Conservation (phyloP, 2,888 invertebrate genomes). For the Oligia fasciuncula region DNA sequence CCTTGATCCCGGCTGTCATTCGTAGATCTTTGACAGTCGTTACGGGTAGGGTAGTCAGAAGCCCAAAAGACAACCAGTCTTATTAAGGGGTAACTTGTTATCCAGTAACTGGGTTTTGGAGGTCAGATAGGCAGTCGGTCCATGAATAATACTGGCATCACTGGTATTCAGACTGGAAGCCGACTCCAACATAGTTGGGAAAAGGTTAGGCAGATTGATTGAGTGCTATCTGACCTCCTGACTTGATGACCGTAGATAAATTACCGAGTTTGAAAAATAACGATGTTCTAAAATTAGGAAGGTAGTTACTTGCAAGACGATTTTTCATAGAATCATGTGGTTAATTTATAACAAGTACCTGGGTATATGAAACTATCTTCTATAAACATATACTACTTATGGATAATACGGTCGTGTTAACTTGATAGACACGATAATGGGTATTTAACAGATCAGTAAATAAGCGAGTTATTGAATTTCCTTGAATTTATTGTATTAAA, state of each 20-base stretch:
- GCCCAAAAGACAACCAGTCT: neutral
- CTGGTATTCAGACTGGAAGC: neutral
- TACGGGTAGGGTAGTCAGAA: neutral
- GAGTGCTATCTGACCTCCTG: neutral
- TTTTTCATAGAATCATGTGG: neutral
- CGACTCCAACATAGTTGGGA: neutral
- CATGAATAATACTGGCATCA: neutral
- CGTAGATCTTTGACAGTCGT: neutral
- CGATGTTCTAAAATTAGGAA: neutral
- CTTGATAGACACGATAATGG: slow-evolving; percentile 42
- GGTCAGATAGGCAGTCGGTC: neutral
- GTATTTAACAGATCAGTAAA: slow-evolving; percentile 35
- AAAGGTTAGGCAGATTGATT: neutral
- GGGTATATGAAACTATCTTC: neutral
- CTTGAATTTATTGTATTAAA: slow-evolving; percentile 42
- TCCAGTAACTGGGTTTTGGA: neutral
- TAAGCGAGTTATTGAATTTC: slow-evolving; percentile 26
- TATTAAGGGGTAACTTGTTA: neutral
- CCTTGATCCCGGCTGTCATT: neutral
- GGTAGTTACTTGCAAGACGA: neutral
- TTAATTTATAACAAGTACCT: too few species aligned
- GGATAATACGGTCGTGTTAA: slow-evolving; percentile 27
- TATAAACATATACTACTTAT: neutral
- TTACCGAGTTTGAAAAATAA: neutral
- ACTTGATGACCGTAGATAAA: too few species aligned